A percentile compares a stretch with the other conserved stretches of the same genome.
These are phyloP conservation scores for Osmerus mordax DNA, from an alignment of 2,113 vertebrate genomes.

Conservation along the genomic window DNA sequence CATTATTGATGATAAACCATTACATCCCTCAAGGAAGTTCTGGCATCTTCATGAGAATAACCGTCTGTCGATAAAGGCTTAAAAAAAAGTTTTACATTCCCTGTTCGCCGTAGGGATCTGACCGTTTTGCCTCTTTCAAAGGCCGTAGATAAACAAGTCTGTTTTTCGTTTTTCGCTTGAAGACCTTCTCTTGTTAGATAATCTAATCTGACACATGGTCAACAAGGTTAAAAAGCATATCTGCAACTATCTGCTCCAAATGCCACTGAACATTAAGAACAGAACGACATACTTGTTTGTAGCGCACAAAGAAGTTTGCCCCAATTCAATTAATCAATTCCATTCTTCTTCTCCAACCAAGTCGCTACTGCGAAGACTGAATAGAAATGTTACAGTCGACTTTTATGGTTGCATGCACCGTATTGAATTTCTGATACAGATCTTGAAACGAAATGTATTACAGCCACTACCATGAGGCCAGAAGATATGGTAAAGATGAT, in stretches of 20 bases:
- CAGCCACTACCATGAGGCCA: conserved; percentile 3
- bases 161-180: not conserved
- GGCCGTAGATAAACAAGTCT: not conserved
- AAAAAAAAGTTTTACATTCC: not conserved
- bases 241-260: conserved; percentile 27
- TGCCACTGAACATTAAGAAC: conserved; percentile 22
- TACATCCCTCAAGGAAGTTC: not conserved
- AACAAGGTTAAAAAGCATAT: conserved; percentile 30
- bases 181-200: conserved; percentile 15
- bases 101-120: not conserved
- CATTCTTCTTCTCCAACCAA: no score
- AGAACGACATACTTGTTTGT: no score
- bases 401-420: no score
- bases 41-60: not conserved
- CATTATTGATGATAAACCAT: not conserved
- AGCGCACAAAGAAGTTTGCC: not conserved
- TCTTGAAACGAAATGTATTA: conserved; percentile 6
- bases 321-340: not conserved
- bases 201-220: conserved; percentile 30
- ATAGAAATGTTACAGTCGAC: no score
- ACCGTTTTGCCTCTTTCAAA: conserved; percentile 1
- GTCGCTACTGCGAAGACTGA: no score
- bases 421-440: no score
- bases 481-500: conserved; percentile 12
- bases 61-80: conserved; percentile 1